These are phyloP conservation scores for Acleris holmiana DNA, from an alignment of 2,888 invertebrate genomes.

Conservation along the genomic window DNA sequence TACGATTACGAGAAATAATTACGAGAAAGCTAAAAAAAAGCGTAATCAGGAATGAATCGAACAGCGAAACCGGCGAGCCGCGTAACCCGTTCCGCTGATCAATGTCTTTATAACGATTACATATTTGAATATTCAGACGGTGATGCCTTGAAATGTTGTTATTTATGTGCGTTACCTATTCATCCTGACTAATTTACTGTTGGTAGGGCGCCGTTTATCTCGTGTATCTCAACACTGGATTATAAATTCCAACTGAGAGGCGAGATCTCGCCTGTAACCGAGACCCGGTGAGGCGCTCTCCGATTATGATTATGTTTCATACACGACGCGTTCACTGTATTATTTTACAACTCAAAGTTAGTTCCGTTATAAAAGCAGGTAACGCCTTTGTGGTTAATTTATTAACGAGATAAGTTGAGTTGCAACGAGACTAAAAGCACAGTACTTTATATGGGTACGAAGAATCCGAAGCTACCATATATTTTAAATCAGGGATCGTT, in stretches of 20 bases:
- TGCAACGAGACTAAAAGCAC: too few relatives aligned
- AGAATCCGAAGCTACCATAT: too few relatives aligned
- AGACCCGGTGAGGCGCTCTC: slow-evolving; percentile 47
- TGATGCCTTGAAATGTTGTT: slow-evolving; percentile 45
- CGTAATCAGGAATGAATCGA: slow-evolving; percentile 53
- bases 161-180: slow-evolving; percentile 56
- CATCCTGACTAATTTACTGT: slow-evolving; percentile 62
- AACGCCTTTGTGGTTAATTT: slow-evolving; percentile 40
- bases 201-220: slow-evolving; percentile 59
- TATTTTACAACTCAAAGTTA: slow-evolving; percentile 46
- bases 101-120: slow-evolving; percentile 61
- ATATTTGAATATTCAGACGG: slow-evolving; percentile 52
- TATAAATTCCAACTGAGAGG: slow-evolving; percentile 53
- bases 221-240: slow-evolving; percentile 57
- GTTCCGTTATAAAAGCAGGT: slow-evolving; percentile 46
- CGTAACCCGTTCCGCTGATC: slow-evolving; percentile 57
- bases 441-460: too few relatives aligned
- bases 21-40: slow-evolving; percentile 51
- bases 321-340: slow-evolving; percentile 46
- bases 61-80: slow-evolving; percentile 51
- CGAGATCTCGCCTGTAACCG: slow-evolving; percentile 59
- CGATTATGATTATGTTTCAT: slow-evolving; percentile 64
- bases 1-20: slow-evolving; percentile 66
- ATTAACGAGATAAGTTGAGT: slow-evolving; percentile 26
- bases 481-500: too few relatives aligned